Percentiles rank a stretch among this genome's conserved stretches.
phyloP scores from a whole-genome alignment of 1,140 invertebrate species.

The Brachionus asplanchnoidis region DNA sequence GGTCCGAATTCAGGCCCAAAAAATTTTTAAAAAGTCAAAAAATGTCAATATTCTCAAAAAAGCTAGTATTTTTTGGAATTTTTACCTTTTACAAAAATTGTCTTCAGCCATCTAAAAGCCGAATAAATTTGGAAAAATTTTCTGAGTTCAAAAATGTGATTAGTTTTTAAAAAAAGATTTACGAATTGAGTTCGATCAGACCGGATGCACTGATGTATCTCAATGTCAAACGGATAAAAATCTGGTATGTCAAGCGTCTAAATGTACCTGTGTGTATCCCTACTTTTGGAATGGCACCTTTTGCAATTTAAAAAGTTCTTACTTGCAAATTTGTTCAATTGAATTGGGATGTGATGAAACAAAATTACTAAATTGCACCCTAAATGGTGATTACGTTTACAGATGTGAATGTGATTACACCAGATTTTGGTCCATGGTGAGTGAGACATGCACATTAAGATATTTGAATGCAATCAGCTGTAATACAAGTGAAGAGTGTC shows the following conservation, averaged over 20 bases:
- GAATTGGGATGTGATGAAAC: conserved; percentile 21
- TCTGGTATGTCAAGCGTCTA: neutral
- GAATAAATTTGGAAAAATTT: neutral
- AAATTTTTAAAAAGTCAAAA: no score
- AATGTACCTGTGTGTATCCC: conserved; percentile 20
- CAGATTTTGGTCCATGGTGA: neutral
- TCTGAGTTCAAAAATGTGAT: neutral
- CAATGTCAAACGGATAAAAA: neutral
- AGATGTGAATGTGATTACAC: neutral
- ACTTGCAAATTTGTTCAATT: neutral
- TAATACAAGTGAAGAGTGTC: neutral
- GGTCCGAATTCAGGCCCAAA: no score
- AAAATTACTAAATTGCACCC: neutral
- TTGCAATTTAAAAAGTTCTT: neutral
- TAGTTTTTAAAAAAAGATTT: neutral
- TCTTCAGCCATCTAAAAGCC: no score
- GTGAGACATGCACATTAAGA: neutral
- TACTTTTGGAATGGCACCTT: neutral
- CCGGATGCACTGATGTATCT: neutral
- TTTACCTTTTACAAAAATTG: no score
- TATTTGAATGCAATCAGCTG: neutral
- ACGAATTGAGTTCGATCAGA: neutral
- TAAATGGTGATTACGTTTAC: neutral
- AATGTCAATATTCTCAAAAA: no score
- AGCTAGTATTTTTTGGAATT: no score